phyloP scores from a whole-genome alignment of 2,888 invertebrate genomes.

The Coenonympha arcania region DNA sequence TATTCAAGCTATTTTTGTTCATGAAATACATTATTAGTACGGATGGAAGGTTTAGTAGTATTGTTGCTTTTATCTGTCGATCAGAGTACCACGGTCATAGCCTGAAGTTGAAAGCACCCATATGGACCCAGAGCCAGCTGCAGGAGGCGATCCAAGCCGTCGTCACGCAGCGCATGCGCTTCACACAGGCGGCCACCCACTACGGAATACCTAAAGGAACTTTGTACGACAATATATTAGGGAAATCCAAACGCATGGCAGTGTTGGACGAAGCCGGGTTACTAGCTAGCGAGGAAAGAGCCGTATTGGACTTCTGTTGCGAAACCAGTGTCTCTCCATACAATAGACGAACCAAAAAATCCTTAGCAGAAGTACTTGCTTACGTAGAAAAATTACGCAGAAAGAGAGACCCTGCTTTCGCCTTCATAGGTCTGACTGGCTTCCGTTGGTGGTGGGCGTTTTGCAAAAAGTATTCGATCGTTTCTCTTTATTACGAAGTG shows the following conservation, averaged over 20 bases:
- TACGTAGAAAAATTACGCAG: constrained; percentile 78
- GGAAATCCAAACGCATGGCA: constrained; percentile 84
- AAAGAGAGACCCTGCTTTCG: constrained; percentile 76
- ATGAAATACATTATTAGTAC: constrained; percentile 30
- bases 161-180: constrained; percentile 82
- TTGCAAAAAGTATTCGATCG: constrained; percentile 84
- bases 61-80: constrained; percentile 47
- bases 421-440: constrained; percentile 80
- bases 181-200: constrained; percentile 81
- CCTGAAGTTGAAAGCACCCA: constrained; percentile 82
- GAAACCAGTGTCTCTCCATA: constrained; percentile 80
- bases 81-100: constrained; percentile 75
- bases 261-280: constrained; percentile 81
- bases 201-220: constrained; percentile 85
- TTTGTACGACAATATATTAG: constrained; percentile 83
- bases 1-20: too few relatives aligned
- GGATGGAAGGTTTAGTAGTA: constrained; percentile 28
- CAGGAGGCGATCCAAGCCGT: constrained; percentile 84
- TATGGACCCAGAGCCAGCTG: constrained; percentile 82
- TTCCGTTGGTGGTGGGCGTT: constrained; percentile 89
- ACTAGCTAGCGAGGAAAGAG: constrained; percentile 74
- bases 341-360: constrained; percentile 81
- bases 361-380: constrained; percentile 75
- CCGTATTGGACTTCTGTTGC: constrained; percentile 82
- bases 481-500: constrained; percentile 66